Conservation (phyloP, 2,797 vertebrate species). For the Chaunax sp. region DNA sequence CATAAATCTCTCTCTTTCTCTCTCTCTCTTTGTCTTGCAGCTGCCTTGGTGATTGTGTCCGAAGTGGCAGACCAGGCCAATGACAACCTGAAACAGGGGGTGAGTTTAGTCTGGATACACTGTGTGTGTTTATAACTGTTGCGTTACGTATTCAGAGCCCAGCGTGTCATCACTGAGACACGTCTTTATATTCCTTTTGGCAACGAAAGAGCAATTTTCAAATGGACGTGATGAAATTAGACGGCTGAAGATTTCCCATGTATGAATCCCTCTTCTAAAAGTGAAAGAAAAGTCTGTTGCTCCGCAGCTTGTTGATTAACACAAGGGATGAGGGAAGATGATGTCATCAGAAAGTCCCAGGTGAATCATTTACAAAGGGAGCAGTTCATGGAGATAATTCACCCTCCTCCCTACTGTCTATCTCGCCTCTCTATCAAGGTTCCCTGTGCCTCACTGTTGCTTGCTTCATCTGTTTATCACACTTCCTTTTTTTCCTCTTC, state of each 20-base stretch:
- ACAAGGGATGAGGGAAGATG: slow-evolving; percentile 47
- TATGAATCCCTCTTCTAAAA: slow-evolving; percentile 34
- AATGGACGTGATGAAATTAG: slow-evolving; percentile 45
- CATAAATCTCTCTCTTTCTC: slow-evolving; percentile 34
- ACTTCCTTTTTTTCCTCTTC: slow-evolving; percentile 23
- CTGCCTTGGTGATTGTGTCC: slow-evolving; percentile 90
- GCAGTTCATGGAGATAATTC: slow-evolving; percentile 64
- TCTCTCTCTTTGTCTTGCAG: slow-evolving; percentile 79
- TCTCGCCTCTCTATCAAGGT: slow-evolving; percentile 37
- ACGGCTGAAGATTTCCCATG: slow-evolving; percentile 30
- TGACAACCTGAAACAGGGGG: slow-evolving; percentile 94
- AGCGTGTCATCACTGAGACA: slow-evolving; percentile 12
- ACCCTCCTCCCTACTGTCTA: slow-evolving; percentile 28
- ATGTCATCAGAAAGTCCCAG: slow-evolving; percentile 77
- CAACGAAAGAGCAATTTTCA: slow-evolving; percentile 54
- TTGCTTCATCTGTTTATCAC: slow-evolving; percentile 53
- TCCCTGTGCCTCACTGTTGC: slow-evolving; percentile 42
- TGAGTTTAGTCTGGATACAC: slow-evolving; percentile 79
- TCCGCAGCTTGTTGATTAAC: slow-evolving; percentile 53
- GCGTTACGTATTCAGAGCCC: slow-evolving; percentile 34
- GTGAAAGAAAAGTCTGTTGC: slow-evolving; percentile 26
- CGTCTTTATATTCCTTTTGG: slow-evolving; percentile 38
- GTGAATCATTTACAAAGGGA: slow-evolving; percentile 79
- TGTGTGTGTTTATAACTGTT: slow-evolving; percentile 19
- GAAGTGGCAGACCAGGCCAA: slow-evolving; percentile 92